These are phyloP conservation scores for Pinctada fucata DNA, from an alignment of 2,888 invertebrate genomes.

Conservation along the genomic window DNA sequence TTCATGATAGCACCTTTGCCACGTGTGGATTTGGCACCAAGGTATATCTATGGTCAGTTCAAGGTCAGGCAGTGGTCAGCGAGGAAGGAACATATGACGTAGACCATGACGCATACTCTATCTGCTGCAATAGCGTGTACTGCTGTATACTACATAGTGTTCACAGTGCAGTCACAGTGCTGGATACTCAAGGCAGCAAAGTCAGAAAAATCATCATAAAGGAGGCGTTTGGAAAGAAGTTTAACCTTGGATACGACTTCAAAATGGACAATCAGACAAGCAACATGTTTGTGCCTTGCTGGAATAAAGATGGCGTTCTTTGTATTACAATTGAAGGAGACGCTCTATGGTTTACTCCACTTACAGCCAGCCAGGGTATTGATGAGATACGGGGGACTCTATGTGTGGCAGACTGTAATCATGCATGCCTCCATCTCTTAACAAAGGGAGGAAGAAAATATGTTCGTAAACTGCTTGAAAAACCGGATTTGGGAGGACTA, in stretches of 20 bases:
- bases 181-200: not conserved
- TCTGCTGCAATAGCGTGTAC: not conserved
- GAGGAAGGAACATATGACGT: not conserved
- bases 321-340: not conserved
- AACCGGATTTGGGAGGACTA: too few species aligned
- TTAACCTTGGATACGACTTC: not conserved
- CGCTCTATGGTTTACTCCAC: not conserved
- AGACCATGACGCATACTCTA: not conserved
- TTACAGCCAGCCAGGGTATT: not conserved
- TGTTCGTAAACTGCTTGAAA: not conserved
- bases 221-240: not conserved
- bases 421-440: not conserved
- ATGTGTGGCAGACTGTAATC: not conserved
- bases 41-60: not conserved
- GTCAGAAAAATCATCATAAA: not conserved
- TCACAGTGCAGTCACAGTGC: not conserved
- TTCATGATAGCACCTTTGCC: not conserved
- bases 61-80: not conserved
- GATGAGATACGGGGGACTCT: not conserved
- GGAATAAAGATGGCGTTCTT: not conserved
- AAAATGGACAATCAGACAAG: not conserved
- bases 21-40: not conserved
- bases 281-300: not conserved
- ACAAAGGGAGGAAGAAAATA: not conserved
- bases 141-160: not conserved